These are phyloP conservation scores for Drosophila grimshawi DNA, from an alignment of 1,140 invertebrate species.

Conservation along the genomic window DNA sequence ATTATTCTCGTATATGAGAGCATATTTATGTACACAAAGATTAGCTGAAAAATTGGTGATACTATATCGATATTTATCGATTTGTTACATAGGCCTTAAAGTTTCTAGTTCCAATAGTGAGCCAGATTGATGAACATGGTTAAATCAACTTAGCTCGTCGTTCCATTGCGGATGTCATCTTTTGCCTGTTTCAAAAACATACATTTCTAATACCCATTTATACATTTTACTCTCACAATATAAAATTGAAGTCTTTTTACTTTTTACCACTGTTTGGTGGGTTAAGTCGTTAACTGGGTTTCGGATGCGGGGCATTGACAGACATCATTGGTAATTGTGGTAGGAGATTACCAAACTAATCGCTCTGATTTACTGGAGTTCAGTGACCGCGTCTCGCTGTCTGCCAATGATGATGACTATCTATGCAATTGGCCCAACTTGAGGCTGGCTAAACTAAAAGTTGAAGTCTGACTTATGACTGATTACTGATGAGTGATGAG, in stretches of 20 bases:
- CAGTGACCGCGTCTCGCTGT: neutral
- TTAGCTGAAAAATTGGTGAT: too few relatives aligned
- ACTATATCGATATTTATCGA: too few relatives aligned
- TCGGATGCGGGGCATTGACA: neutral
- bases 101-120: too few relatives aligned
- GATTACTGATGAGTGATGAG: constrained; percentile 8
- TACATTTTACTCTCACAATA: neutral
- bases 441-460: neutral
- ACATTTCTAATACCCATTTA: too few relatives aligned
- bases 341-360: constrained; percentile 8
- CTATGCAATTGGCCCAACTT: neutral
- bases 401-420: neutral
- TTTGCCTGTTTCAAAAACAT: too few relatives aligned
- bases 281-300: constrained; percentile 7
- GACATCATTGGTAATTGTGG: neutral
- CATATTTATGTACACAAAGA: too few relatives aligned
- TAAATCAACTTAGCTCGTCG: too few relatives aligned
- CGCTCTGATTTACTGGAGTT: neutral
- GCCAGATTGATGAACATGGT: too few relatives aligned
- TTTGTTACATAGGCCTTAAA: too few relatives aligned
- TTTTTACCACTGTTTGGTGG: constrained; percentile 2
- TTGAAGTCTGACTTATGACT: constrained; percentile 1
- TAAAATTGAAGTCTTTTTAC: neutral
- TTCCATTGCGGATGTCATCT: too few relatives aligned
- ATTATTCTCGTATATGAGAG: too few relatives aligned